Base-by-base conservation (phyloP, 2,113 vertebrate species). In the Brienomyrus brachyistius region DNA sequence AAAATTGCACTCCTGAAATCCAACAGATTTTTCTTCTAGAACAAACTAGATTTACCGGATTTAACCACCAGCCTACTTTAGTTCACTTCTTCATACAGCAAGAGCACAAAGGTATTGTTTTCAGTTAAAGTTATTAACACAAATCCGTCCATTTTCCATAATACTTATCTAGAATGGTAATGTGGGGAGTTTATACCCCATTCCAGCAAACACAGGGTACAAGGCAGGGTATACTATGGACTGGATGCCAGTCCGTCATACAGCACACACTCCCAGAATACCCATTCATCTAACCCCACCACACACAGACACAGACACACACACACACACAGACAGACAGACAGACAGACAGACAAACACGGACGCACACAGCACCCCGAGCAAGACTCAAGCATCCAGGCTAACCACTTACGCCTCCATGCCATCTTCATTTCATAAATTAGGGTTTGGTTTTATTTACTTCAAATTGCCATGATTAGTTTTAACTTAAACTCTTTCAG, bases 401-500 rank as follows among this genome's bases (percentile, higher is more conserved):
- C 70, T 77, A 40, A 40, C 11, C 31, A 77, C 1, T 56, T 5
- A 80, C 2, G 0, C 35, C 74, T 40, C 74, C 5, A 80, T 80
- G 74, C 5, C 35, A 7, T 70, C 62, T 40, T 40, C n/a, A 74
- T 74, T 74, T 17, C 10, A 40, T 77, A 40, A 77, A 77, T 77
- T 23, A 7, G 11, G 15, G 35, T 17, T 43, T 19, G 35, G 31
- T 80, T 43, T 40, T 5, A 17, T 80, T 80, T 43, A 17, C 74
- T 40, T 80, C 43, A 80, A 80, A 80, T 21, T 43, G 11, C 74
- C 74, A 19, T 80, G 74, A 80, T 43, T 35, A 19, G 17, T 43
- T 80, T 43, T 80, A 19, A 43, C 35, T 40, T 15, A 43, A 80
- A 23, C 82, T 82, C 43, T 87, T 90, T 5, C 89, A 96, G 95